Base-by-base conservation (phyloP, 2,888 invertebrate species). In the Noctua pronuba region DNA sequence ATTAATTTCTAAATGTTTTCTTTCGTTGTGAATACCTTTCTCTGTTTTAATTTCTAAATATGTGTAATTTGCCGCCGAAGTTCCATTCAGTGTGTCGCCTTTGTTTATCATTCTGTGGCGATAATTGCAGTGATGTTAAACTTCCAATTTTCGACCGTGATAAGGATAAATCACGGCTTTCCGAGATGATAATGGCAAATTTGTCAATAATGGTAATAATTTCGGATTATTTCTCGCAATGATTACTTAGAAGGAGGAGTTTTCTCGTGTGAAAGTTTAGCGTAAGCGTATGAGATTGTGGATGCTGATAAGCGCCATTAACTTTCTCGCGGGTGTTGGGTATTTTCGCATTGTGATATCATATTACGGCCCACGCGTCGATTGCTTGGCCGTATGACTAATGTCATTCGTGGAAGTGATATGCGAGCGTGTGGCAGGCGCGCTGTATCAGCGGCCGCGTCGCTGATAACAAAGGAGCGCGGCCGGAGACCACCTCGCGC, bases 71-170 rank as follows among this genome's bases (percentile, higher is more conserved):
- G 98, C 98, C 98, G 97, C 98, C 98, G 97, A 98, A 98, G 98
- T 98, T 98, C 97, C 98, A 98, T 97, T 98, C 98, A 98, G 98
- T 98, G 97, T 98, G 98, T 98, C 98, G 98, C 97, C 98, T 98
- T 97, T 98, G 98, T 98, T 98, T 98, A 98, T 98, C 98, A 97
- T 97, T 97, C 95, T 97, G 97, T 97, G 97, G 97, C 96, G 97
- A 97, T 97, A 97, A 97, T 96, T 97, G 97, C 96, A 97, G 97
- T 97, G 98, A 98, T 97, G 97, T 97, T 97, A 97, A 97, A 97
- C 97, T 98, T 97, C 97, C 97, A 97, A 97, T 98, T 97, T 98
- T 98, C 96, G 98, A 98, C 96, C 97, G 97, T 97, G 97, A 97
- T 97, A 98, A 97, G 96, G 97, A 97, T 95, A 97, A 97, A 96